Percentiles rank a stretch among this genome's conserved stretches.
Conservation (phyloP, 2,113 vertebrate species). For the Gymnobelideus leadbeateri region DNA sequence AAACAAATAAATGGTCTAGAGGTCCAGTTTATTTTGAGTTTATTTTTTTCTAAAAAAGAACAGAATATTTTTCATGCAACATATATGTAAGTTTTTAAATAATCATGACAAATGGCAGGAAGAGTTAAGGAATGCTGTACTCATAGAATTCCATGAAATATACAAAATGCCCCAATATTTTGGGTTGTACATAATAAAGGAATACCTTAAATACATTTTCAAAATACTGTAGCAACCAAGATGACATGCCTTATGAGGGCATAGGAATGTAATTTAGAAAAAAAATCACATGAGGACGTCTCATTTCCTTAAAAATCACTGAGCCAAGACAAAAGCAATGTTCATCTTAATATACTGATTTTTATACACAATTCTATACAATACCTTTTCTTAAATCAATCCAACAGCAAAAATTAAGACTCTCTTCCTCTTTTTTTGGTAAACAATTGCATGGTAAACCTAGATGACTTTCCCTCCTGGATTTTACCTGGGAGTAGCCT, state of each 20-base stretch:
- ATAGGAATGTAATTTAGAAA: conserved; percentile 90
- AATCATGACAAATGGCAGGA: conserved; percentile 79
- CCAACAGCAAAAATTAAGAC: conserved; percentile 85
- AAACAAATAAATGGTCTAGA: conserved; percentile 77
- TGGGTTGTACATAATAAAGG: conserved; percentile 86
- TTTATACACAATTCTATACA: conserved; percentile 84
- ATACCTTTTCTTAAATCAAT: conserved; percentile 89
- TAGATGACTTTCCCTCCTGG: conserved; percentile 81
- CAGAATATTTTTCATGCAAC: conserved; percentile 84
- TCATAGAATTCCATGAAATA: conserved; percentile 75
- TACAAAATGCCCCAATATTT: conserved; percentile 81
- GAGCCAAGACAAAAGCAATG: conserved; percentile 86
- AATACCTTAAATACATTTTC: conserved; percentile 81
- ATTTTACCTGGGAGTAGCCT: conserved; percentile 87
- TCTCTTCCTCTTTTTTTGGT: conserved; percentile 87
- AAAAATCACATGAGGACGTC: conserved; percentile 85
- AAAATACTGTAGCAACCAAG: conserved; percentile 89
- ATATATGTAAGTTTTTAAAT: conserved; percentile 81
- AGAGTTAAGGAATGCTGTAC: conserved; percentile 74
- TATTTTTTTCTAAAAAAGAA: conserved; percentile 82
- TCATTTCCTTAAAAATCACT: conserved; percentile 85
- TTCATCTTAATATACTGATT: conserved; percentile 82
- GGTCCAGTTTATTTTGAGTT: conserved; percentile 81
- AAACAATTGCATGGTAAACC: conserved; percentile 92
- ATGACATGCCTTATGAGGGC: conserved; percentile 85